These are phyloP conservation scores for Sebastolobus alascanus DNA, from an alignment of 2,797 vertebrate genomes.

Conservation along the genomic window DNA sequence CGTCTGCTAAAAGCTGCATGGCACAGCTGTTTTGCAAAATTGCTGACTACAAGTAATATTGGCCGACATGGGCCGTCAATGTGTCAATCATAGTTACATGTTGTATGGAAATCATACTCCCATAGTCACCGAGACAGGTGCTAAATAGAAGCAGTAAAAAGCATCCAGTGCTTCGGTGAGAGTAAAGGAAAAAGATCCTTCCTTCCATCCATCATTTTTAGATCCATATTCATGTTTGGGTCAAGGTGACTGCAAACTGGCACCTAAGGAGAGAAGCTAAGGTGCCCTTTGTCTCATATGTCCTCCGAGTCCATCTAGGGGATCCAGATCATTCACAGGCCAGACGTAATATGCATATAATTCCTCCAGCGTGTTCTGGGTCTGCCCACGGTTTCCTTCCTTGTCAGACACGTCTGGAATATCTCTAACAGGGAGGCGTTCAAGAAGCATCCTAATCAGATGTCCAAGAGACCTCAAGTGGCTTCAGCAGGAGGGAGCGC, in stretches of 20 bases:
- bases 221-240: constrained; percentile 19
- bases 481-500: background rate
- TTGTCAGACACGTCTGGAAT: constrained; percentile 39
- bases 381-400: constrained; percentile 11
- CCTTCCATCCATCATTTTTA: constrained; percentile 20
- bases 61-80: background rate
- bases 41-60: background rate
- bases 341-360: constrained; percentile 34
- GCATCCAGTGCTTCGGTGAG: background rate
- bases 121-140: background rate
- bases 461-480: constrained; percentile 18
- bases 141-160: background rate
- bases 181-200: background rate
- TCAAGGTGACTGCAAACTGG: constrained; percentile 17
- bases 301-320: constrained; percentile 18
- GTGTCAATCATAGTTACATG: constrained; percentile 1
- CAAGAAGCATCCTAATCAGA: constrained; percentile 39
- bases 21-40: background rate
- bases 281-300: constrained; percentile 19
- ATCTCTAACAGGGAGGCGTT: constrained; percentile 12
- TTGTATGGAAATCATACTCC: background rate
- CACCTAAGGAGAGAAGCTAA: constrained; percentile 2
- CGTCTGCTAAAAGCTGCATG: background rate
- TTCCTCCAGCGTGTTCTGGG: constrained; percentile 30
- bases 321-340: constrained; percentile 18